These are phyloP conservation scores for Cheilosia grossa DNA, from an alignment of 2,888 invertebrate genomes.

Conservation along the genomic window DNA sequence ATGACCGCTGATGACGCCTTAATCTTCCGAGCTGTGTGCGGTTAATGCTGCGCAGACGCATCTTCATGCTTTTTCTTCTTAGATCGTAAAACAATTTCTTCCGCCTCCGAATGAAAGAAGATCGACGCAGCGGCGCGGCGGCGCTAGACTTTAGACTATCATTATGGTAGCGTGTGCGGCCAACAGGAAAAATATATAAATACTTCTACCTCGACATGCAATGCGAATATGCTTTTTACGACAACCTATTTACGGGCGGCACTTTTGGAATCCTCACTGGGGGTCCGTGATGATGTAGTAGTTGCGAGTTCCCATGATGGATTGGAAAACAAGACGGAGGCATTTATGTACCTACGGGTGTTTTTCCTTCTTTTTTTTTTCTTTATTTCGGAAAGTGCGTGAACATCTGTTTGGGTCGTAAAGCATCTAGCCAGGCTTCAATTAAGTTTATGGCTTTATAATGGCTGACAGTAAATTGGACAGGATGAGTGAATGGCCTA, in stretches of 20 bases:
- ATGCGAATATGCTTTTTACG: conserved; percentile 26
- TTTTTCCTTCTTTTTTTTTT: not conserved
- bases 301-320: conserved; percentile 5
- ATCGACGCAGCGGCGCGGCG: not conserved
- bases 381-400: conserved; percentile 18
- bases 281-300: not conserved
- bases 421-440: conserved; percentile 18
- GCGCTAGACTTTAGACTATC: conserved; percentile 1
- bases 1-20: conserved; percentile 59
- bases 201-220: conserved; percentile 5
- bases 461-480: conserved; percentile 40
- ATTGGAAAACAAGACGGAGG: conserved; percentile 8
- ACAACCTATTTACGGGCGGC: conserved; percentile 29
- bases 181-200: not conserved
- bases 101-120: conserved; percentile 38
- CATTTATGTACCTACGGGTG: not conserved
- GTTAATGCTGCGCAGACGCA: not conserved
- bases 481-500: conserved; percentile 9
- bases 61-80: not conserved
- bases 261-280: conserved; percentile 26
- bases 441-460: conserved; percentile 59
- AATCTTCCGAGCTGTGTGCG: conserved; percentile 16
- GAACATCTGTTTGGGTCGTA: conserved; percentile 32
- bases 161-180: conserved; percentile 36
- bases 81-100: conserved; percentile 43